Base-by-base conservation (phyloP, 1,140 invertebrate genomes). In the Bombus sylvicola region DNA sequence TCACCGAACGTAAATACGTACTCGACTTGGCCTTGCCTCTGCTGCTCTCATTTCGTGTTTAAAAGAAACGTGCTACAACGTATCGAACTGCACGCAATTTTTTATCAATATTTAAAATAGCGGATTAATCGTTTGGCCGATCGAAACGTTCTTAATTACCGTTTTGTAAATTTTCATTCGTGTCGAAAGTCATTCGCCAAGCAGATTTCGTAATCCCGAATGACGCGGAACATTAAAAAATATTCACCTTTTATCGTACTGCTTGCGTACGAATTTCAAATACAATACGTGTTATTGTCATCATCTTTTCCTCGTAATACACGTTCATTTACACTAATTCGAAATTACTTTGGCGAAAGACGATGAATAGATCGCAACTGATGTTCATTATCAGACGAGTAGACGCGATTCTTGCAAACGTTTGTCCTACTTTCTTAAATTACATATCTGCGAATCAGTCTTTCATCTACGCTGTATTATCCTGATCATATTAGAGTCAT, bases 1-100 rank as follows among this genome's bases (percentile, higher is more conserved):
- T 90, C 82, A 74, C 81, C 39, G 81, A 85, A 71, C 80, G 87
- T 90, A 90, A 89, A 89, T 68, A 91, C 62, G 31, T 82, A 43
- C 73, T 85, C 43, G 75, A 81, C 62, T 83, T 66, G 78, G 28
- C 43, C 83, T 73, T 59, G 81, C n/a, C 47, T 71, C n/a, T 47
- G 47, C 31, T 78, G 87, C 76, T 75, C 68, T 87, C 37, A 12
- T 69, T 73, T 68, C 31, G 15, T 34, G 75, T 79, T 64, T 71
- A 47, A 47, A 47, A 71, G 74, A 64, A 88, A 83, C 66, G 66
- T 66, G 25, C 31, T 6, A 47, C 53, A 0, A 66, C 22, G 25
- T 22, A 25, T 22, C 1, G 5, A 8, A 18, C 0, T 53, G 3
- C 18, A 22, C 6, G 47, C 6, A 53, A 53, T 6, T 53, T 53